Evolutionary conservation across 1,140 invertebrate species (phyloP), one percentile per base, ranked within the genome.

Genomic region (Sesamia nonagrioides): DNA sequence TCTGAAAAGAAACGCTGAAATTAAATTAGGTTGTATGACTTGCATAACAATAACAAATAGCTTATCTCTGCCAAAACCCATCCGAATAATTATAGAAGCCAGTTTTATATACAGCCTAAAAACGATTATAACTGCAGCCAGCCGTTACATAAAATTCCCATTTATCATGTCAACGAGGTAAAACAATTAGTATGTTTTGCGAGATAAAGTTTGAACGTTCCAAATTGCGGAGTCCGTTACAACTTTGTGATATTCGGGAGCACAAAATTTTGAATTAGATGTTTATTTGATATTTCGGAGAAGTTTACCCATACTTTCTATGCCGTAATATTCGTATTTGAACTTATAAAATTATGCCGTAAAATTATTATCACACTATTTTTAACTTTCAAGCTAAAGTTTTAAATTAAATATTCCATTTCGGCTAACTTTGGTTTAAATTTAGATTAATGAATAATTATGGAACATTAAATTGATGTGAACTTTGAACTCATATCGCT

Each of bases 111-210:
- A 52, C 45, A 37, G 15, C 33, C 50, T 71, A 71, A 71, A 69
- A 52, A 54, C 54, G 33, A 52, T 54, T 48, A 54, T 71, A 71
- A n/a, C 68, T 71, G 68, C 68, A 71, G 27, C 68, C 15, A 71
- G 48, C 68, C 54, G 54, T 60, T 58, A 73, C 71, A 73, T 56
- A 58, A 58, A 56, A 73, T 73, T 73, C 52, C 21, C 71, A 73
- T 73, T 73, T 73, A 73, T 73, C 71, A 58, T 60, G 52, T 73
- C 71, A 60, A 73, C 71, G 71, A 73, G 54, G 52, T 73, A 73
- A 73, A 73, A 73, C 71, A 73, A 73, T 73, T 60, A 73, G 71
- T 73, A 54, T 73, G 71, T 73, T 73, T 73, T 73, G 71, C 71
- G 71, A 73, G 54, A 60, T 60, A 60, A 60, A 60, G 54, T 60